phyloP scores from a whole-genome alignment of 2,888 invertebrate species.

The Diogma glabrata region DNA sequence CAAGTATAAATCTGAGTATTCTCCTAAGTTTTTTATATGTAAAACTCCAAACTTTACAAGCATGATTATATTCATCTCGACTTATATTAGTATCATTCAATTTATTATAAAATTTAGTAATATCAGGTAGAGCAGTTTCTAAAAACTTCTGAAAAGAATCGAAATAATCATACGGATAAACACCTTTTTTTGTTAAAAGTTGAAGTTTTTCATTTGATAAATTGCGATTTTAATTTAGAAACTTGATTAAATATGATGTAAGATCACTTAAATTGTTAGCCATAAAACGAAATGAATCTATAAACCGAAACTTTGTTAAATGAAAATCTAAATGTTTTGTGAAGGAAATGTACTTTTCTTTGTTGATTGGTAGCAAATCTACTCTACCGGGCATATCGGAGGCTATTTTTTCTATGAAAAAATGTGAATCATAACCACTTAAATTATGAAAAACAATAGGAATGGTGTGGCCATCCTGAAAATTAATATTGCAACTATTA shows the following conservation, averaged over 20 bases:
- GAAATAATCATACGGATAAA: constrained; percentile 2
- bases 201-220: not conserved
- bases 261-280: constrained; percentile 8
- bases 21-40: not conserved
- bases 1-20: too few relatives aligned
- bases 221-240: not conserved
- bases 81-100: not conserved
- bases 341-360: constrained; percentile 16
- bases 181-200: not conserved
- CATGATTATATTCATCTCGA: not conserved
- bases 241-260: not conserved
- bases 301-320: constrained; percentile 11
- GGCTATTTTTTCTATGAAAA: too few relatives aligned
- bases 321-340: constrained; percentile 10
- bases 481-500: too few relatives aligned
- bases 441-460: too few relatives aligned
- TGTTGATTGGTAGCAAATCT: constrained; percentile 11
- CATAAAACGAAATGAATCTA: constrained; percentile 15
- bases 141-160: not conserved
- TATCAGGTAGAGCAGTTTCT: not conserved
- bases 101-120: not conserved
- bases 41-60: not conserved
- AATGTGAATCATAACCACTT: too few relatives aligned
- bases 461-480: too few relatives aligned
- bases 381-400: constrained; percentile 2